phyloP scores from a whole-genome alignment of 1,140 invertebrate species.

The Oryzaephilus surinamensis region DNA sequence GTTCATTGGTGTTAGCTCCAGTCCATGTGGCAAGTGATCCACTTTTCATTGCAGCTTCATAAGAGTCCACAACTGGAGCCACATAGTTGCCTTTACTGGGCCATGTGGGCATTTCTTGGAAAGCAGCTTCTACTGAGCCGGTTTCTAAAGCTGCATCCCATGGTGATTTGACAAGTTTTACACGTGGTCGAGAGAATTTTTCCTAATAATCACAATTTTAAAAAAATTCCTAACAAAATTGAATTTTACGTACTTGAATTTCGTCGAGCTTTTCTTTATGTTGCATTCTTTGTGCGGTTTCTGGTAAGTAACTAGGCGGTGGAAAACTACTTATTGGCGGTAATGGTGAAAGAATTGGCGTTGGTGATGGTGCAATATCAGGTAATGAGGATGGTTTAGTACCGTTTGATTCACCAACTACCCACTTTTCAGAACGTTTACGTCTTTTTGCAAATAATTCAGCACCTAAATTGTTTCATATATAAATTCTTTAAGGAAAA shows the following conservation, averaged over 20 bases:
- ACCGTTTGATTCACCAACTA: constrained; percentile 62
- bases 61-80: constrained; percentile 31
- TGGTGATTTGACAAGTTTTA: constrained; percentile 55
- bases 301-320: constrained; percentile 37
- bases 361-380: constrained; percentile 35
- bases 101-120: constrained; percentile 40
- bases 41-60: constrained; percentile 31
- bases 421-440: constrained; percentile 77
- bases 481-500: constrained; percentile 1
- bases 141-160: constrained; percentile 65
- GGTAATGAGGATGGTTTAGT: constrained; percentile 16
- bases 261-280: constrained; percentile 43
- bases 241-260: constrained; percentile 39
- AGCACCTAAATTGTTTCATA: constrained; percentile 48
- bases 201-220: constrained; percentile 36
- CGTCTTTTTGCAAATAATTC: constrained; percentile 79
- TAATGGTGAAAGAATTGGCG: constrained; percentile 32
- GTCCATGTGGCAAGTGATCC: constrained; percentile 22
- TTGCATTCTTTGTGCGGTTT: constrained; percentile 36
- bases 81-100: constrained; percentile 29
- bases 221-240: constrained; percentile 1
- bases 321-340: constrained; percentile 32
- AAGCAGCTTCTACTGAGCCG: constrained; percentile 57
- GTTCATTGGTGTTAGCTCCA: constrained; percentile 15
- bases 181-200: constrained; percentile 44